Conservation (phyloP, 1,140 invertebrate species). For the Drosophila tsacasi region DNA sequence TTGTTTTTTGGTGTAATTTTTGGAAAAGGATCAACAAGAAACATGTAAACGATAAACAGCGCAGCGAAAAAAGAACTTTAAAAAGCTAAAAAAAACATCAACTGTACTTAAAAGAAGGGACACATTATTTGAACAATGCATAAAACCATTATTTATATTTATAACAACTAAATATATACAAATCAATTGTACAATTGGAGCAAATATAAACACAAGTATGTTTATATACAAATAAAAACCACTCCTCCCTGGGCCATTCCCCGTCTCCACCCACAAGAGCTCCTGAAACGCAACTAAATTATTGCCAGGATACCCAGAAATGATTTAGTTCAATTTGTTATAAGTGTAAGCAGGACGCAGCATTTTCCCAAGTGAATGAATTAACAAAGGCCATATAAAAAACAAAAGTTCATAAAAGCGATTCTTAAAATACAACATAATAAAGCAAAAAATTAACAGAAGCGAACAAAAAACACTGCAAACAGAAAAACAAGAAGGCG, state of each 20-base stretch:
- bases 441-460: conserved; percentile 50
- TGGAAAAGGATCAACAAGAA: conserved; percentile 41
- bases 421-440: conserved; percentile 53
- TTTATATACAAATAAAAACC: conserved; percentile 42
- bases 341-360: conserved; percentile 51
- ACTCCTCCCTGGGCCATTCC: conserved; percentile 10
- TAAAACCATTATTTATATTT: conserved; percentile 63
- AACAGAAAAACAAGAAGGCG: conserved; percentile 29
- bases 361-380: conserved; percentile 30
- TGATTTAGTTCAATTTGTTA: conserved; percentile 69
- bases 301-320: conserved; percentile 25
- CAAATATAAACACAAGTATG: conserved; percentile 52
- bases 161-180: conserved; percentile 61
- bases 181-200: conserved; percentile 58
- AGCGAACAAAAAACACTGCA: conserved; percentile 34
- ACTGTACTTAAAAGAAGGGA: conserved; percentile 58
- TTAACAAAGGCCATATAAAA: conserved; percentile 49
- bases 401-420: conserved; percentile 16
- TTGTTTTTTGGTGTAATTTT: conserved; percentile 40
- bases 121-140: conserved; percentile 44
- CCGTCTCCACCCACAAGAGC: conserved; percentile 5
- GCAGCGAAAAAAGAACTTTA: conserved; percentile 76
- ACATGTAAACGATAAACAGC: conserved; percentile 79
- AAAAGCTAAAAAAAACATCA: conserved; percentile 58
- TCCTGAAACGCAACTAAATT: conserved; percentile 14